Evolutionary conservation across 2,888 invertebrate genomes (phyloP).

Genomic region (Tetramorium bicarinatum): DNA sequence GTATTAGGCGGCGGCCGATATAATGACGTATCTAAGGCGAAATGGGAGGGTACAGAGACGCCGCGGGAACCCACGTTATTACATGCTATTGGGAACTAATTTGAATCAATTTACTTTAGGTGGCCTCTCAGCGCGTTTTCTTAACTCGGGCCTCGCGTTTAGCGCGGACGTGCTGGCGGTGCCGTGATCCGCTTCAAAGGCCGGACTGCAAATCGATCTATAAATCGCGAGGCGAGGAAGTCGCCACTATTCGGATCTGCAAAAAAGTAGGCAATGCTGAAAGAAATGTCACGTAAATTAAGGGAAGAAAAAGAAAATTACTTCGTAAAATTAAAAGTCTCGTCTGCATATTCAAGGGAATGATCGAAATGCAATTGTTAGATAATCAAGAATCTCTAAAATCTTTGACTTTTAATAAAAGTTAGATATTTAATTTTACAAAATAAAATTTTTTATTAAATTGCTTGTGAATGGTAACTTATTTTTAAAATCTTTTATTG

Average conservation of each 20-base stretch:
- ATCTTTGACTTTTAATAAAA: background rate
- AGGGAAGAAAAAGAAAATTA: background rate
- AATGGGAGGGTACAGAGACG: slow-evolving; percentile 76
- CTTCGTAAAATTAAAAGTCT: background rate
- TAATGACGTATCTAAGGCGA: slow-evolving; percentile 83
- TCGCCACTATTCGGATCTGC: slow-evolving; percentile 22
- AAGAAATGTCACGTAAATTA: background rate
- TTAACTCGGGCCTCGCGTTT: slow-evolving; percentile 71
- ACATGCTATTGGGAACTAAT: slow-evolving; percentile 85
- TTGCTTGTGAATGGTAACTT: background rate
- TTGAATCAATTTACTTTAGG: slow-evolving; percentile 85
- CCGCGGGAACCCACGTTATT: slow-evolving; percentile 80
- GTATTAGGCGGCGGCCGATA: slow-evolving; percentile 85
- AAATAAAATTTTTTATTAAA: background rate
- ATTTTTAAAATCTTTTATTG: background rate
- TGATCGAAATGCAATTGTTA: background rate
- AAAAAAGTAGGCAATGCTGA: background rate
- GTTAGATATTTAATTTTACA: background rate
- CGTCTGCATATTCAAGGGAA: background rate
- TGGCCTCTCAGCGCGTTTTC: slow-evolving; percentile 77
- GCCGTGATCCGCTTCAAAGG: slow-evolving; percentile 63
- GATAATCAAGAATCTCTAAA: background rate
- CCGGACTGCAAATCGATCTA: slow-evolving; percentile 56
- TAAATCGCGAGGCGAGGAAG: slow-evolving; percentile 43
- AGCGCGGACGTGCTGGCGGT: slow-evolving; percentile 66